Conservation (phyloP, 2,113 vertebrate genomes). For the Caracal caracal region DNA sequence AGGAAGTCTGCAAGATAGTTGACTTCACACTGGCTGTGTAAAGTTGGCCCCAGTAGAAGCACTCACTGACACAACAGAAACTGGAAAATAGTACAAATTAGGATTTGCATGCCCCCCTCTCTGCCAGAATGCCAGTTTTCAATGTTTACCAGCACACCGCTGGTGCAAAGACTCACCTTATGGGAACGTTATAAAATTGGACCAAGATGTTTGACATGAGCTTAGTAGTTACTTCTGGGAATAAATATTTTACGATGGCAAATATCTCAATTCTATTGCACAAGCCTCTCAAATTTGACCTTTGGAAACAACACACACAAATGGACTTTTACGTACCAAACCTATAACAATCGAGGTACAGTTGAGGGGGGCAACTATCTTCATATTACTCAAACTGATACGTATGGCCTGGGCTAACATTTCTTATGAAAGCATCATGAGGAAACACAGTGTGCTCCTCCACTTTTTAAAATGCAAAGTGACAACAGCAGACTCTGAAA, state of each 20-base stretch:
- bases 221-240: not conserved
- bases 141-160: not conserved
- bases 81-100: not conserved
- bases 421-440: not conserved
- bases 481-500: not conserved
- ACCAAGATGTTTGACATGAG: not conserved
- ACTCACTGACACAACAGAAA: not conserved
- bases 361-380: not conserved
- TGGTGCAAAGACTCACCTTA: not conserved
- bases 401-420: not conserved
- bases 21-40: not conserved
- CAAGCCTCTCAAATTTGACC: not conserved
- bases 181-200: not conserved
- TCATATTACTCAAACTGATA: not conserved
- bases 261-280: not conserved
- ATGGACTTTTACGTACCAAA: not conserved
- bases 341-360: not conserved
- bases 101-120: not conserved
- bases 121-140: not conserved
- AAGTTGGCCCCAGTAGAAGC: not conserved
- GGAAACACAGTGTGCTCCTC: not conserved
- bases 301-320: not conserved
- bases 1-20: too few relatives aligned
- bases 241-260: not conserved
- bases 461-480: not conserved